phyloP scores from a whole-genome alignment of 2,113 vertebrate genomes.

The Nymphicus hollandicus region DNA sequence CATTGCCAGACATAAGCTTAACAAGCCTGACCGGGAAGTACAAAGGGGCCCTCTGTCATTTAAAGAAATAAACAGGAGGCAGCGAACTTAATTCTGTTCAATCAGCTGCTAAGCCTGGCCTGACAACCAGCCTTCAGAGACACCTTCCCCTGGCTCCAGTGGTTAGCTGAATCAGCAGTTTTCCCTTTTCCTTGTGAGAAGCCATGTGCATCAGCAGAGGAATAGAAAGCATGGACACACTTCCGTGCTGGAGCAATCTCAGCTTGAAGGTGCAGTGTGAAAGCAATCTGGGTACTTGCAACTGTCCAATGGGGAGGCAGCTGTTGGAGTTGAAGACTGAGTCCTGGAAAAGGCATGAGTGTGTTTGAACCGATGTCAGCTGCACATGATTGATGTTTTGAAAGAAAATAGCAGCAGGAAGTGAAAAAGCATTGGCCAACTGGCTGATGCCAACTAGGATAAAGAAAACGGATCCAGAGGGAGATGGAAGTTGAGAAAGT shows the following conservation, averaged over 20 bases:
- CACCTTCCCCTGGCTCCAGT: background rate
- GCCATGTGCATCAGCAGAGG: fast-evolving
- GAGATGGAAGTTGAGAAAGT: background rate
- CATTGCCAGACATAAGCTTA: background rate
- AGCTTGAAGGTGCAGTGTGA: background rate
- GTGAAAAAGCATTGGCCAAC: background rate
- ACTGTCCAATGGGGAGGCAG: background rate
- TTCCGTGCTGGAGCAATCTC: background rate
- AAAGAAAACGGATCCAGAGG: background rate
- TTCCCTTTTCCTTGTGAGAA: background rate
- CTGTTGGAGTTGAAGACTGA: background rate
- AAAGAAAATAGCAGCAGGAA: background rate
- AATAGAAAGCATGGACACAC: fast-evolving
- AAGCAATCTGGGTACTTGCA: background rate
- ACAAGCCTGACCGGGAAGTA: slow-evolving; percentile 13
- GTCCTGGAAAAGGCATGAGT: background rate
- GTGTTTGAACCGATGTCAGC: background rate
- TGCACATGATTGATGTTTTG: background rate
- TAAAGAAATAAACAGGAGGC: slow-evolving; percentile 19
- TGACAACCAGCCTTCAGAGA: background rate
- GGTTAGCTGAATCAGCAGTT: background rate
- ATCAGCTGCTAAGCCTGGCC: slow-evolving; percentile 10
- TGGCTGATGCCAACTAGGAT: background rate
- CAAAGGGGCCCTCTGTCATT: background rate
- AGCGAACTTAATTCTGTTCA: slow-evolving; percentile 15